A percentile compares a stretch with the other conserved stretches of the same genome.
These are phyloP conservation scores for Upupa epops DNA, from an alignment of 2,113 vertebrate species.

Conservation along the genomic window DNA sequence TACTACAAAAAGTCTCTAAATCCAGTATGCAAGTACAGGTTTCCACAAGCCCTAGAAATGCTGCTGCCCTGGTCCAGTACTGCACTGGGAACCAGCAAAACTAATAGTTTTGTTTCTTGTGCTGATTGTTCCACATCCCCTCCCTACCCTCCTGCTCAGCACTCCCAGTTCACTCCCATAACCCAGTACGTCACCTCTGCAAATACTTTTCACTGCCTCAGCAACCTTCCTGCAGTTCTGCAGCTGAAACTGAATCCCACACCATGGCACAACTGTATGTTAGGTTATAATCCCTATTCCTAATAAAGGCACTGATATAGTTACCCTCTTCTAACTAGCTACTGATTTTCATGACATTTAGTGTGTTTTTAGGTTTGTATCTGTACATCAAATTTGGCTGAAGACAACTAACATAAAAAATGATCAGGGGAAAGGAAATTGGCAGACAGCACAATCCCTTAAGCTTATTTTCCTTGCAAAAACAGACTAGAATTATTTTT, in stretches of 20 bases:
- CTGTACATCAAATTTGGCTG: neutral
- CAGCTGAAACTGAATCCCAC: neutral
- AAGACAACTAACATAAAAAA: slow-evolving; percentile 15
- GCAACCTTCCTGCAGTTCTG: neutral
- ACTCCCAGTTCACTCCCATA: neutral
- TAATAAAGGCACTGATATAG: neutral
- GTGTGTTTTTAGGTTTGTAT: neutral
- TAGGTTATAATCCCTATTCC: neutral
- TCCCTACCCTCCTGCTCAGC: neutral
- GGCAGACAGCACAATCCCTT: neutral
- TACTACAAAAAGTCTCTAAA: neutral
- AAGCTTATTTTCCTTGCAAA: slow-evolving; percentile 31
- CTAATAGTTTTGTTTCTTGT: neutral
- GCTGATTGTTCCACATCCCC: neutral
- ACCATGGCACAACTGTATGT: accelerated
- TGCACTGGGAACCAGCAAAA: neutral
- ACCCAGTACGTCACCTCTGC: neutral
- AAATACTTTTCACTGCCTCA: neutral
- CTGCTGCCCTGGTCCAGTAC: neutral
- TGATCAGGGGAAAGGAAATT: neutral
- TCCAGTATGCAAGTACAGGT: neutral
- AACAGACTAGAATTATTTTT: slow-evolving; percentile 37
- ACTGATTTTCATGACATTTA: neutral
- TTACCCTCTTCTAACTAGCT: neutral
- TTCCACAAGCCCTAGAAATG: neutral